Percentiles rank a stretch among this genome's conserved stretches.
Evolutionary conservation across 1,140 invertebrate species (phyloP).

Genomic region (Dysdera silvatica): DNA sequence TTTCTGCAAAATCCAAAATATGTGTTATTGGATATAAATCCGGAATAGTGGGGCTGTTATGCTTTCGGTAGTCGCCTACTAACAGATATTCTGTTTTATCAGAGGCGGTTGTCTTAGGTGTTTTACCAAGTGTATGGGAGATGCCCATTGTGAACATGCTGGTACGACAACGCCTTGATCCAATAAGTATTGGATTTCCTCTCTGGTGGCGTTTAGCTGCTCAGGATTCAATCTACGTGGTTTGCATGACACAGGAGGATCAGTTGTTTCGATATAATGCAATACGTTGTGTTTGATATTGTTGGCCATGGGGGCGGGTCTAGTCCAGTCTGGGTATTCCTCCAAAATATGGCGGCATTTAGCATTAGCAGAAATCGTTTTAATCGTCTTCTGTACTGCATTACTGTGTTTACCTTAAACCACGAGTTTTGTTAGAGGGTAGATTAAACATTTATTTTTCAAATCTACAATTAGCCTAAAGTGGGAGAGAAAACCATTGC

Average conservation of each 20-base stretch:
- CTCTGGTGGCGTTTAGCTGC: not conserved
- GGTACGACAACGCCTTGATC: constrained; percentile 21
- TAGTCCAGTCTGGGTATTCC: constrained; percentile 6
- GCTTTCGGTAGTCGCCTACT: constrained; percentile 18
- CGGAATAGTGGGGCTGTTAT: constrained; percentile 12
- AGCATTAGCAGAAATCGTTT: not conserved
- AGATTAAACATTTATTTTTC: not conserved
- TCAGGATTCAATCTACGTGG: not conserved
- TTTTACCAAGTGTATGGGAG: constrained; percentile 35
- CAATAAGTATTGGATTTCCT: constrained; percentile 19
- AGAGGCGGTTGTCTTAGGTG: no score
- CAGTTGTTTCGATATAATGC: constrained; percentile 11
- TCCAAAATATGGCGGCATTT: not conserved
- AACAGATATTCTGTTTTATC: constrained; percentile 11
- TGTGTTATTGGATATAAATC: constrained; percentile 28
- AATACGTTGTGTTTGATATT: not conserved
- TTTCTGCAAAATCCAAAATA: constrained; percentile 6
- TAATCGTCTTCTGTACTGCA: not conserved
- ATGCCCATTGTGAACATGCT: constrained; percentile 29
- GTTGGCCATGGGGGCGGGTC: not conserved
- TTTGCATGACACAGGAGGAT: constrained; percentile 1
- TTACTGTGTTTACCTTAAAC: not conserved
- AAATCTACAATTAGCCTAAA: constrained; percentile 15
- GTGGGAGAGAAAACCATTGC: constrained; percentile 15
- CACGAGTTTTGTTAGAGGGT: not conserved